A percentile compares a stretch with the other conserved stretches of the same genome.
Evolutionary conservation across 2,797 vertebrate species (phyloP).

Genomic region (Aphelocoma californica): DNA sequence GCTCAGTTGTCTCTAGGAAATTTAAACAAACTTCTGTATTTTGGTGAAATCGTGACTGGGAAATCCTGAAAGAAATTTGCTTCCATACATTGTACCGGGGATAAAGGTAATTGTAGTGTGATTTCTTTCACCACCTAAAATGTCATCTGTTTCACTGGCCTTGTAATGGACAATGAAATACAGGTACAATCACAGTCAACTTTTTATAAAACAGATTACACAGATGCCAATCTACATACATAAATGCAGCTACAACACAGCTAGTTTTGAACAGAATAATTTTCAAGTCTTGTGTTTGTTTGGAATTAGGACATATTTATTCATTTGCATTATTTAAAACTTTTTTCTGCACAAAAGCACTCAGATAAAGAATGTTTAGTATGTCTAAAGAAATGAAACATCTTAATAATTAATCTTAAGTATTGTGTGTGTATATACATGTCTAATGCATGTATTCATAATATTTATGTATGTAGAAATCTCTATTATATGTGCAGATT

Average conservation of each 20-base stretch:
- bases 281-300: background rate
- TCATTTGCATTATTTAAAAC: background rate
- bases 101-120: background rate
- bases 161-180: background rate
- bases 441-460: background rate
- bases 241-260: background rate
- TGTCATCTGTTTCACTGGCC: background rate
- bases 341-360: background rate
- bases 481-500: background rate
- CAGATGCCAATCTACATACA: background rate
- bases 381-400: background rate
- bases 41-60: background rate
- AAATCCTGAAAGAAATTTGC: background rate
- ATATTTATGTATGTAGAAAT: background rate
- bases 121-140: background rate
- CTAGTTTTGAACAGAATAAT: background rate
- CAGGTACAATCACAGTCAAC: background rate
- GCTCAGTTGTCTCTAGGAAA: background rate
- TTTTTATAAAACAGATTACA: background rate
- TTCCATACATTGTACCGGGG: background rate
- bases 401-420: background rate
- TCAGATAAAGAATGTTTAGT: background rate
- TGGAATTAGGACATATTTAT: background rate
- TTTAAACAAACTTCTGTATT: background rate
- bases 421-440: background rate